phyloP scores from a whole-genome alignment of 64 coral and sea anemone genomes.

The Acropora yongei region DNA sequence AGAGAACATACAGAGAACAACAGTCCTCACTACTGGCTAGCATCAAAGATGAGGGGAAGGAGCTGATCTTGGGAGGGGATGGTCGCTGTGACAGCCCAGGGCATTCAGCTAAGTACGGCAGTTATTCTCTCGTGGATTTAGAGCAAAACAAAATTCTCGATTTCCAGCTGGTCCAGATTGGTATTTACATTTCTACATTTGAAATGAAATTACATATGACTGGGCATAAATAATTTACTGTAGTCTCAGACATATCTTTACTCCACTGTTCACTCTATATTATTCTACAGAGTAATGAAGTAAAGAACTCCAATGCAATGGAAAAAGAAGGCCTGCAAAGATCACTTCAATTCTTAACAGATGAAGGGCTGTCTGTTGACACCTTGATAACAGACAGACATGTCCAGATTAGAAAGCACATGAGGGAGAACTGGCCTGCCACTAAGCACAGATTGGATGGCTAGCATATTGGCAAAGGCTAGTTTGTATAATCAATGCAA shows the following conservation, averaged over 20 bases:
- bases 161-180: constrained; percentile 20
- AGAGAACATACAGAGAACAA: constrained; percentile 17
- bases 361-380: background rate
- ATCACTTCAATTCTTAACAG: constrained; percentile 1
- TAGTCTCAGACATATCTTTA: background rate
- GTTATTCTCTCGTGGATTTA: constrained; percentile 4
- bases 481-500: background rate
- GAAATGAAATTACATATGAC: background rate
- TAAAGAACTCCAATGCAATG: constrained; percentile 55
- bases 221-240: background rate
- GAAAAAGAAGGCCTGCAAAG: constrained; percentile 47
- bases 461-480: constrained; percentile 45
- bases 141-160: constrained; percentile 21
- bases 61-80: constrained; percentile 27
- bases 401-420: constrained; percentile 40
- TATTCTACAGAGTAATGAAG: constrained; percentile 53
- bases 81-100: constrained; percentile 40
- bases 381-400: constrained; percentile 47
- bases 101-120: constrained; percentile 18
- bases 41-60: constrained; percentile 22
- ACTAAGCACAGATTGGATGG: constrained; percentile 44
- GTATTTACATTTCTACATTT: constrained; percentile 1
- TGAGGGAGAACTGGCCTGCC: constrained; percentile 30
- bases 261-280: background rate
- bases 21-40: constrained; percentile 10